phyloP scores from a whole-genome alignment of 2,113 vertebrate genomes.

The Chionodraco myersi region DNA sequence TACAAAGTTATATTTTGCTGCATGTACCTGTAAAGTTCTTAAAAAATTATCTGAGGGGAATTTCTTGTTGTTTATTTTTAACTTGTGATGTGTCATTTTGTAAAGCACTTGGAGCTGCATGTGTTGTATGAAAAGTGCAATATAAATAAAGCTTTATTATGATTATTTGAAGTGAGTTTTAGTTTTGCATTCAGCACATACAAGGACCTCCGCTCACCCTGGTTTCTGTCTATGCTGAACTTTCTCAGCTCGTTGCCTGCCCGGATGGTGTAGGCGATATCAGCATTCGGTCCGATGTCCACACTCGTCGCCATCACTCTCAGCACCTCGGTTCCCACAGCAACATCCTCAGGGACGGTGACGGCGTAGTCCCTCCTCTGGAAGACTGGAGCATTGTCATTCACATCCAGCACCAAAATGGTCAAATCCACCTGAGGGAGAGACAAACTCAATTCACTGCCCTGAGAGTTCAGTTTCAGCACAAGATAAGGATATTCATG shows the following conservation, averaged over 20 bases:
- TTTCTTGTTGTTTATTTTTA: too few species aligned
- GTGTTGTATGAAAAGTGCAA: too few species aligned
- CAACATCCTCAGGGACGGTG: conserved; percentile 92
- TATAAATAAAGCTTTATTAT: too few species aligned
- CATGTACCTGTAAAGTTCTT: too few species aligned
- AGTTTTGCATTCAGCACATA: not conserved
- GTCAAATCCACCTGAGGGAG: conserved; percentile 85
- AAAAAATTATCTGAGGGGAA: too few species aligned
- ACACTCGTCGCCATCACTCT: conserved; percentile 93
- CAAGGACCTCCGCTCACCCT: conserved; percentile 82
- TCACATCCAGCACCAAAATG: conserved; percentile 94
- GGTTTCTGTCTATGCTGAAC: conserved; percentile 87
- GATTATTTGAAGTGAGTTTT: not conserved
- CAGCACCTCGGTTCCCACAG: conserved; percentile 89
- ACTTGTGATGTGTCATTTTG: too few species aligned
- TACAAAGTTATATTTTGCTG: too few species aligned
- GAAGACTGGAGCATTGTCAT: conserved; percentile 97
- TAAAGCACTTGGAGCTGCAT: too few species aligned
- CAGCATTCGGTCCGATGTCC: conserved; percentile 94
- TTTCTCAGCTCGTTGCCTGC: conserved; percentile 93
- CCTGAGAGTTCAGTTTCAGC: not conserved
- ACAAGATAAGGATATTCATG: conserved; percentile 13
- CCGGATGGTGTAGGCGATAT: conserved; percentile 91
- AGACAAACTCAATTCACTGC: not conserved
- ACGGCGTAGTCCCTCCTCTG: conserved; percentile 92